Conservation (phyloP, 2,797 vertebrate species). For the Furcifer pardalis region DNA sequence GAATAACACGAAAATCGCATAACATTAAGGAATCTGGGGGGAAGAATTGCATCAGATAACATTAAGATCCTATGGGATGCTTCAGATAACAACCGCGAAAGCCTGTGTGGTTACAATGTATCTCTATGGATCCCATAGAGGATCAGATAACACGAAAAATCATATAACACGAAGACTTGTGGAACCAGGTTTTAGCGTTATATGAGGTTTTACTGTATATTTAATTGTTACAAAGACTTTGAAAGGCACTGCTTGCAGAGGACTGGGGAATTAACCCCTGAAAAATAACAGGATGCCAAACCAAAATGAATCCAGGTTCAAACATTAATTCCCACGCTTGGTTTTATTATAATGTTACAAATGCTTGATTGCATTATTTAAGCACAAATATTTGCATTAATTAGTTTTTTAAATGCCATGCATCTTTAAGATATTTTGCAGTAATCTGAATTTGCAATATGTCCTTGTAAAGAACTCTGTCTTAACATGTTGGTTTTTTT, state of each 20-base stretch:
- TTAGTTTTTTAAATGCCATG: conserved; percentile 53
- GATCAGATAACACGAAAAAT: no score
- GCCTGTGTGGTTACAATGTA: no score
- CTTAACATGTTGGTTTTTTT: conserved; percentile 33
- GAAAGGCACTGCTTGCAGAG: conserved; percentile 56
- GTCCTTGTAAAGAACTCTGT: conserved; percentile 38
- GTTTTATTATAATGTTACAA: conserved; percentile 67
- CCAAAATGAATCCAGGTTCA: conserved; percentile 55
- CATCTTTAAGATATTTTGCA: conserved; percentile 45
- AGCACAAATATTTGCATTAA: conserved; percentile 59
- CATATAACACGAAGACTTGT: no score
- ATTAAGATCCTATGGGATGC: no score
- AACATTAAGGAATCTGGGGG: no score
- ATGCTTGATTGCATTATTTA: conserved; percentile 55
- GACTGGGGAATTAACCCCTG: conserved; percentile 48
- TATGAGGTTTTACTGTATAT: no score
- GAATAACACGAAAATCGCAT: no score
- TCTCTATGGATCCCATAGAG: no score
- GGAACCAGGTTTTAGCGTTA: no score
- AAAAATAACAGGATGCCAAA: conserved; percentile 54
- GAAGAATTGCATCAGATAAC: no score
- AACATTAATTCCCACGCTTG: conserved; percentile 30
- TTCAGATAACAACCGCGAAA: no score
- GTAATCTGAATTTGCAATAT: conserved; percentile 40
- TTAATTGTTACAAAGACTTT: conserved; percentile 36